Base-by-base conservation (phyloP, 2,888 invertebrate genomes). In the Carterocephalus palaemon region DNA sequence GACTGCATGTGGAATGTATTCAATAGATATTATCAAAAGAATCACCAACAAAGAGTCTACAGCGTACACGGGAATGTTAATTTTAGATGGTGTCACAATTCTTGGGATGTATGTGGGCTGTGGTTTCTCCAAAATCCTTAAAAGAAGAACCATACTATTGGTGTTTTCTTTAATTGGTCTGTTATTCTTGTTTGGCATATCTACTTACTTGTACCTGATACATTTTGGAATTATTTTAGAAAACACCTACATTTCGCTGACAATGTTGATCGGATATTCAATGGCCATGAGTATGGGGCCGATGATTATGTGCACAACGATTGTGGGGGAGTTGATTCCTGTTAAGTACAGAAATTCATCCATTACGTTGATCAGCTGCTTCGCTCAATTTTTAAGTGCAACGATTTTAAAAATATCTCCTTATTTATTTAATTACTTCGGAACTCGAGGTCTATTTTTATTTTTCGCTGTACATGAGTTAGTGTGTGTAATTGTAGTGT, bases 81-180 rank as follows among this genome's bases (percentile, higher is more conserved):
- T 54, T n/a, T 37, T 60, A 9, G 60, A 60, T 15, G 53, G 62
- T n/a, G 33, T 58, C 0, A 56, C 60, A 7, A 51, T 64, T 1
- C 4, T 58, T 0, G 59, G 67, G 31, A 71, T 71, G 69, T 76
- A 76, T 54, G 17, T 67, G n/a, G 78, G 77, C 7, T 70, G 76
- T 56, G 55, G 47, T 4, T 16, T 62, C 4, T 49, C 61, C 0
- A 68, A 53, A 48, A 31, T 47, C 8, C 17, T 64, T 0, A 68
- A 56, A 46, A 52, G 66, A 31, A 56, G 69, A 13, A 43, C 57
- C 2, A 49, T 69, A 5, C 48, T 74, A 2, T 31, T 72, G 1
- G 28, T 33, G 0, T 36, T 64, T 0, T 53, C 65, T 1, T 33
- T 54, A 1, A 8, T 51, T 2, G 56, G 53, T 3, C 39, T 54